phyloP scores from a whole-genome alignment of 2,888 invertebrate genomes.

The Gryllus longicercus region DNA sequence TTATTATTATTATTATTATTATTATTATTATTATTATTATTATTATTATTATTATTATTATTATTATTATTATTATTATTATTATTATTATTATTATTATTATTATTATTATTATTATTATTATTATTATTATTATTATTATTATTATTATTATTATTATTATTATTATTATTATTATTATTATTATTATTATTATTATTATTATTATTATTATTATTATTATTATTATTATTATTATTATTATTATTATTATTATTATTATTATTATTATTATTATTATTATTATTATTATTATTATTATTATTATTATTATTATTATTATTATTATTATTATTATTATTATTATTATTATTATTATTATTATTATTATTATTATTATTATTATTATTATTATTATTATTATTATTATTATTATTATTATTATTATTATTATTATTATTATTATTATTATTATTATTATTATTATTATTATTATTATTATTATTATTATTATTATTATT shows the following conservation, averaged over 20 bases:
- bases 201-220: not conserved
- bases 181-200: not conserved
- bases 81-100: not conserved
- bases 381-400: not conserved
- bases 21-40: not conserved
- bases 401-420: not conserved
- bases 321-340: not conserved
- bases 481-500: not conserved
- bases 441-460: not conserved
- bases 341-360: not conserved
- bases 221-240: not conserved
- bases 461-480: not conserved
- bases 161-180: not conserved
- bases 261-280: constrained; percentile 12
- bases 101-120: not conserved
- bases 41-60: not conserved
- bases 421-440: not conserved
- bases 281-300: not conserved
- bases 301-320: not conserved
- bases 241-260: not conserved
- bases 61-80: not conserved
- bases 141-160: not conserved
- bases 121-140: not conserved
- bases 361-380: constrained; percentile 19
- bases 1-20: not conserved